Percentiles rank a stretch among this genome's conserved stretches.
Evolutionary conservation across 2,113 vertebrate genomes (phyloP).

Genomic region (Rana temporaria): DNA sequence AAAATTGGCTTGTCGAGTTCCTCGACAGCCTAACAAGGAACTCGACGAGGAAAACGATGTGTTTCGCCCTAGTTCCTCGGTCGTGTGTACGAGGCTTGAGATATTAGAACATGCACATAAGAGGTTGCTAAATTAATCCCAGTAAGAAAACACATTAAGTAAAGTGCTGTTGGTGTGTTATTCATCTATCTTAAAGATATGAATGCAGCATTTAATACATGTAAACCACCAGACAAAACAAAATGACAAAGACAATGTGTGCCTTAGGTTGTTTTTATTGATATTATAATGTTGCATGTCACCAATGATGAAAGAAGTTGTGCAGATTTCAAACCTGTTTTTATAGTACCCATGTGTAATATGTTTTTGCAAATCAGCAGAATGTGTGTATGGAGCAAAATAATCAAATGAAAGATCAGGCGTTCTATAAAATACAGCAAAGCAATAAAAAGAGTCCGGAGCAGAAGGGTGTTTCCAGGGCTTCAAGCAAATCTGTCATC

Average conservation of each 20-base stretch:
- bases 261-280: slow-evolving; percentile 30
- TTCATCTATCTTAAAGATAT: slow-evolving; percentile 18
- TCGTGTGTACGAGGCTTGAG: too few relatives aligned
- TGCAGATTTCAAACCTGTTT: slow-evolving; percentile 1
- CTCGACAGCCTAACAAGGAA: too few relatives aligned
- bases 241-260: slow-evolving; percentile 41
- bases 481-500: too few relatives aligned
- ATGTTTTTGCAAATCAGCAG: neutral
- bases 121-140: too few relatives aligned
- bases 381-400: neutral
- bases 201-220: slow-evolving; percentile 13
- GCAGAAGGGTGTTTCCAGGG: too few relatives aligned
- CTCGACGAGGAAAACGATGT: too few relatives aligned
- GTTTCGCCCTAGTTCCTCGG: too few relatives aligned
- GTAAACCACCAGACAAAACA: slow-evolving; percentile 47
- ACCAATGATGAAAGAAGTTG: neutral
- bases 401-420: neutral
- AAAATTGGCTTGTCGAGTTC: too few relatives aligned
- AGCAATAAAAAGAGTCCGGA: too few relatives aligned
- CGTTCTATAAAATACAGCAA: too few relatives aligned
- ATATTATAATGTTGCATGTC: neutral
- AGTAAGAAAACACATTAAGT: too few relatives aligned
- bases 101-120: too few relatives aligned
- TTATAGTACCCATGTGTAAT: neutral
- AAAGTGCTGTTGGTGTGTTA: neutral